These are phyloP conservation scores for Rhagophthalmus giganteus DNA, from an alignment of 2,888 invertebrate species.

Conservation along the genomic window DNA sequence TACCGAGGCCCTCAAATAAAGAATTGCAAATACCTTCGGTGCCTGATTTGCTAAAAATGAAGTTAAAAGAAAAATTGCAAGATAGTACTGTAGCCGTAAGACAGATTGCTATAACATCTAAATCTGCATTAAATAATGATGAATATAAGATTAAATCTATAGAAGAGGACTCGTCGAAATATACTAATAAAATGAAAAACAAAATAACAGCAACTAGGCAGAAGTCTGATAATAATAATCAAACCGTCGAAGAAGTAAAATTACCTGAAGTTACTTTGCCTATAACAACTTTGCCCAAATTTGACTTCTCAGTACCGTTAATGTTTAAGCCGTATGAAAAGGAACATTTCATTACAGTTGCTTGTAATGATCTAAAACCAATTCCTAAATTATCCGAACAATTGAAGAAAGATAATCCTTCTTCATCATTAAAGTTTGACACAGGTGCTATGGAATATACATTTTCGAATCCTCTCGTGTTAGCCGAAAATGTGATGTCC, in stretches of 20 bases:
- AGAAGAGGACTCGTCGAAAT: slow-evolving; percentile 43
- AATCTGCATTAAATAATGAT: slow-evolving; percentile 52
- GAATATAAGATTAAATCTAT: slow-evolving; percentile 45
- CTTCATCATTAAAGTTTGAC: slow-evolving; percentile 1
- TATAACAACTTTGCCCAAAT: slow-evolving; percentile 62
- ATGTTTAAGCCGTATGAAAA: slow-evolving; percentile 37
- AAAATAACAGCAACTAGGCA: slow-evolving; percentile 47
- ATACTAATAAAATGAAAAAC: slow-evolving; percentile 55
- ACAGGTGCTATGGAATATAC: slow-evolving; percentile 43
- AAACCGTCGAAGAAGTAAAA: slow-evolving; percentile 55
- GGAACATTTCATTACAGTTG: slow-evolving; percentile 11
- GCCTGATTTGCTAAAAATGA: slow-evolving; percentile 64
- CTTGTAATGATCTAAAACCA: slow-evolving; percentile 27
- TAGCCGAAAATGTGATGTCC: slow-evolving; percentile 53
- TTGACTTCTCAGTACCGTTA: slow-evolving; percentile 57
- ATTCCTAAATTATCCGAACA: neutral
- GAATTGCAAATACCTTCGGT: slow-evolving; percentile 66
- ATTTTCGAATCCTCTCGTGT: slow-evolving; percentile 59
- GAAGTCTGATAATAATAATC: slow-evolving; percentile 37
- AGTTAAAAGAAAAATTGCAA: slow-evolving; percentile 62
- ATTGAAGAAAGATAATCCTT: neutral
- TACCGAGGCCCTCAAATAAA: slow-evolving; percentile 42
- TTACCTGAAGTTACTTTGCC: slow-evolving; percentile 61
- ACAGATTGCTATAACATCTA: slow-evolving; percentile 62
- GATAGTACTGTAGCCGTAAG: slow-evolving; percentile 65